Conservation (phyloP, 2,113 vertebrate species). For the Clarias gariepinus region DNA sequence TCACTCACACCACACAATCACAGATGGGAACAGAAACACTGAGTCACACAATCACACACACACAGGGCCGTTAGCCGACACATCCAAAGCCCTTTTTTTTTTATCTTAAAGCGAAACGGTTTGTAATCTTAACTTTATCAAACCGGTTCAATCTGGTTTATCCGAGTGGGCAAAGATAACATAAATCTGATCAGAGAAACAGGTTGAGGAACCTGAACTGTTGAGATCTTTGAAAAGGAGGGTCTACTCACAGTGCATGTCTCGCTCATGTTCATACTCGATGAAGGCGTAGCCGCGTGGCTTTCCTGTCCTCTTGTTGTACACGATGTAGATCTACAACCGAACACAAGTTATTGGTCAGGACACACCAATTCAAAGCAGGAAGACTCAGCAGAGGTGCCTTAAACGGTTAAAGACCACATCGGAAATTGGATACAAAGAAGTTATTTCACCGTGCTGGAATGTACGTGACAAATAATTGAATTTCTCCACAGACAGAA, state of each 20-base stretch:
- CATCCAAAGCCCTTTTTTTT: not conserved
- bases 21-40: conserved; percentile 25
- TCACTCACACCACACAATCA: conserved; percentile 43
- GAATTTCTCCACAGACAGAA: too few species aligned
- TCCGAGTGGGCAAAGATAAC: not conserved
- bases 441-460: too few species aligned
- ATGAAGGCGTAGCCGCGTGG: conserved; percentile 94
- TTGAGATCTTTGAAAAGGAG: too few species aligned
- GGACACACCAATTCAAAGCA: not conserved
- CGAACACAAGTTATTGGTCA: not conserved
- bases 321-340: conserved; percentile 89
- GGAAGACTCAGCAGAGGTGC: too few species aligned
- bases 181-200: not conserved
- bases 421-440: too few species aligned
- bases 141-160: not conserved
- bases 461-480: too few species aligned
- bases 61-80: conserved; percentile 4
- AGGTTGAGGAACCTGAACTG: not conserved
- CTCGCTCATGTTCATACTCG: conserved; percentile 92
- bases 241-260: conserved; percentile 90
- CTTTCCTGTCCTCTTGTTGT: conserved; percentile 89
- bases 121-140: not conserved
- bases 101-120: not conserved
- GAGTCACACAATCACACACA: conserved; percentile 35
- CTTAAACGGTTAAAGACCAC: too few species aligned